Evolutionary conservation across 2,888 invertebrate species (phyloP), one percentile per base, ranked within the genome.

Genomic region (Caenorhabditis sp.): DNA sequence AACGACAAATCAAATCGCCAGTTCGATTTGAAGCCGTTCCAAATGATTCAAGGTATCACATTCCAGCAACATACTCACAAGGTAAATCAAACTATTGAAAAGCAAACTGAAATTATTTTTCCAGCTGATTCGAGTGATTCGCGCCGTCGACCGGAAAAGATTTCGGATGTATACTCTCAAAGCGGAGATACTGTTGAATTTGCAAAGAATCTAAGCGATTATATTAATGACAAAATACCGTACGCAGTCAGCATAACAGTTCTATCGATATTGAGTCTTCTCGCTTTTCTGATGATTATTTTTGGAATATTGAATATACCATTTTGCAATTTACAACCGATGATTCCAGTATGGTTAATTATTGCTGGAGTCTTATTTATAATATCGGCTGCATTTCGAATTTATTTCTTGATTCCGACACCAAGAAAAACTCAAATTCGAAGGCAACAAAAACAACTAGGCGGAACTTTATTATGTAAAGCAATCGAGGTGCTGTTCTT

Each of bases 281-380:
- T 73, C n/a, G 72, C 72, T 17, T 73, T 73, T 26, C 50, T 73
- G 0, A 53, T 73, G 3, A 73, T 73, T 20, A 68, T 73, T 4
- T 66, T 65, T n/a, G 66, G 70, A 26, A 72, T 83, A 17, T 67
- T 85, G 25, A 85, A 84, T 61, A 62, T 79, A 26, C 84, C 84
- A 27, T 83, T 83, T 64, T 86, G 86, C 59, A 57, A 73, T 10
- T 63, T 83, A 25, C 83, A 86, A 60, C 86, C 86, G n/a, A 76
- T 85, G 79, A 85, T 86, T 60, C 86, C 86, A 5, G 60, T 86
- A 17, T 86, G 84, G 77, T 63, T 86, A 20, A 79, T 86, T 10
- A 68, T 84, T 8, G 77, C 82, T 26, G 85, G 85, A 2, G 27
- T 78, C 14, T 61, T 85, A 23, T 76, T 86, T 53, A 84, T 86